Conservation (phyloP, 2,113 vertebrate genomes). For the Cebus imitator region DNA sequence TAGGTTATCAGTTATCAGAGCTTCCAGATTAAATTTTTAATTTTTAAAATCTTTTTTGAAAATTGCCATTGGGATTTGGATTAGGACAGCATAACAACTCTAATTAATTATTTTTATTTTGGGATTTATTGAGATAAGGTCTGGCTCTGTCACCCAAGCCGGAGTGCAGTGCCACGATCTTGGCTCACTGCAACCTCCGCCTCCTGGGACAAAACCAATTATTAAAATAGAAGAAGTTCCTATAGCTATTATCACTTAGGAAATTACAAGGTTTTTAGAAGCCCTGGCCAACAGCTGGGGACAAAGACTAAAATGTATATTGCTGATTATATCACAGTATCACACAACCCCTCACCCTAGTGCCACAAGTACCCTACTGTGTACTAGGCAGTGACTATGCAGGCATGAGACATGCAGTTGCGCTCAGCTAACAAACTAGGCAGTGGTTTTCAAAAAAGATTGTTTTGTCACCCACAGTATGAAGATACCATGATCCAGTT, state of each 20-base stretch:
- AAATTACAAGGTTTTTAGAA: not conserved
- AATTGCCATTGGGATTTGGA: not conserved
- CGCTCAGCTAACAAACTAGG: not conserved
- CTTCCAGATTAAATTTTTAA: constrained; percentile 43
- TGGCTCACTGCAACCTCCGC: not conserved
- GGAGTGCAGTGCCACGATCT: not conserved
- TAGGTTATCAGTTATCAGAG: not conserved
- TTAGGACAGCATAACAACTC: not conserved
- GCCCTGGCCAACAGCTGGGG: not conserved
- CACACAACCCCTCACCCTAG: not conserved
- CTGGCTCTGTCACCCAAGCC: not conserved
- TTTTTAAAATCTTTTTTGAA: not conserved
- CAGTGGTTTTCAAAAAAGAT: not conserved
- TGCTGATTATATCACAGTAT: not conserved
- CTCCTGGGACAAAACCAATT: not conserved
- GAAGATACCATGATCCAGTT: not conserved
- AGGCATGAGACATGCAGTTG: not conserved
- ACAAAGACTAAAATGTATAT: not conserved
- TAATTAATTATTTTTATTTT: not conserved
- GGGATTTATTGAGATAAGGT: not conserved
- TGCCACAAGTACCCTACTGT: not conserved
- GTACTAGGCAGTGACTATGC: not conserved
- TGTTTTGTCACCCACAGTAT: not conserved
- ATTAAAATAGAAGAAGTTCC: not conserved
- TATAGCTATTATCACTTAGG: not conserved